phyloP scores from a whole-genome alignment of 2,113 vertebrate genomes.

The Corythaeola cristata region DNA sequence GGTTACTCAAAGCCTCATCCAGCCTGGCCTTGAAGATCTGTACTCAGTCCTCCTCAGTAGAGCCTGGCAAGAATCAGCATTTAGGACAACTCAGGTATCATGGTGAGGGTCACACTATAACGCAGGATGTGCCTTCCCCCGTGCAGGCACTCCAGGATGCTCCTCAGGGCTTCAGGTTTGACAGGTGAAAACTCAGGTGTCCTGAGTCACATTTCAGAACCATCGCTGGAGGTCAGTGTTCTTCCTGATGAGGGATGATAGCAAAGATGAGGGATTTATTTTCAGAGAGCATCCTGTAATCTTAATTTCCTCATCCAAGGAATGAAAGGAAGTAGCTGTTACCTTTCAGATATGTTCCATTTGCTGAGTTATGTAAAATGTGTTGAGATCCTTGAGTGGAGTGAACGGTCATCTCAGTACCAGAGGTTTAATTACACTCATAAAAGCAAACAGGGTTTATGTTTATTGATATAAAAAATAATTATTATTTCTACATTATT shows the following conservation, averaged over 20 bases:
- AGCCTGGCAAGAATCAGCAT: not conserved
- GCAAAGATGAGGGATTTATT: not conserved
- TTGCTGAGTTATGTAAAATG: not conserved
- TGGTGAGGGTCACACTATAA: not conserved
- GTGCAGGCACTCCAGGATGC: not conserved
- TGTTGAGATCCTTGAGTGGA: not conserved
- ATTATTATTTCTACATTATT: not conserved
- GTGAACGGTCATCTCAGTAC: not conserved
- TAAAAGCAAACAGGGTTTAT: not conserved
- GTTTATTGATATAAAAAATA: not conserved
- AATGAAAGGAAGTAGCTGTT: not conserved
- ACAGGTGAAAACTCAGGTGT: not conserved
- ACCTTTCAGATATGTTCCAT: not conserved
- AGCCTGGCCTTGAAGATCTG: not conserved
- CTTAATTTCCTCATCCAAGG: not conserved
- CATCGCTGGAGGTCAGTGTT: not conserved
- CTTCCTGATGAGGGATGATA: not conserved
- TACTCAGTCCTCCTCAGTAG: not conserved
- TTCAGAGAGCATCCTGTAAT: not conserved
- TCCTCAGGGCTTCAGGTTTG: not conserved
- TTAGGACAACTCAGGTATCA: not conserved
- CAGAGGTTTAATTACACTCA: not conserved
- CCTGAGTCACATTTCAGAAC: not conserved
- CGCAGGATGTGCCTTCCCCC: fast-evolving
- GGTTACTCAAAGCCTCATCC: no score